Conservation (phyloP, 2,888 invertebrate genomes). For the Scaptomyza polygonia region DNA sequence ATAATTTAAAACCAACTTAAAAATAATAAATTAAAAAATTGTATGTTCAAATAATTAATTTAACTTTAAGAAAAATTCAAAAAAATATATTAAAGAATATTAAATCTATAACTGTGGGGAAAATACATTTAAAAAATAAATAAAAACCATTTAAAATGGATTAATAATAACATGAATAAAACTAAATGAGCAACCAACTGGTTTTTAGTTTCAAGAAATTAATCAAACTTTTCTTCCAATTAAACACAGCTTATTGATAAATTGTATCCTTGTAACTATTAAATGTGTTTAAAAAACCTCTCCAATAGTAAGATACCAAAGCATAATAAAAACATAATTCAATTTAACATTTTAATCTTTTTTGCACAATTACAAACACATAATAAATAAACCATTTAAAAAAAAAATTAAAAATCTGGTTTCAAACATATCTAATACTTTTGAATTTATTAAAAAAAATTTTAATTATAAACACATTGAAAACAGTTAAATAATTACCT, state of each 20-base stretch:
- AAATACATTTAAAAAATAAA: no score
- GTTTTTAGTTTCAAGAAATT: background rate
- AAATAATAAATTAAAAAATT: background rate
- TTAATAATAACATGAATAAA: no score
- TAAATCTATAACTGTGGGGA: no score
- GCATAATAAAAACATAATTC: background rate
- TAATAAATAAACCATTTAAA: background rate
- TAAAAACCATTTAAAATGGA: background rate
- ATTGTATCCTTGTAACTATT: no score
- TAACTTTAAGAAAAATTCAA: no score
- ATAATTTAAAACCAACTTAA: background rate
- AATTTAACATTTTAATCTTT: background rate
- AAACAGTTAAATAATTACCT: background rate
- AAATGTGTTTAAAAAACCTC: no score
- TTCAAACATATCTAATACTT: background rate
- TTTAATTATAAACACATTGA: background rate
- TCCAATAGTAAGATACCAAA: no score
- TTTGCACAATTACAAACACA: background rate
- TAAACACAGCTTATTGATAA: background rate
- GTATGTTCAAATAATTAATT: no score
- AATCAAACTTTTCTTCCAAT: background rate
- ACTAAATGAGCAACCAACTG: background rate
- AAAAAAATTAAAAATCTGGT: background rate
- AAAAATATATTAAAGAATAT: no score
- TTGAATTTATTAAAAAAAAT: background rate